Evolutionary conservation across 2,113 vertebrate genomes (phyloP).

Genomic region (Epinephelus moara): DNA sequence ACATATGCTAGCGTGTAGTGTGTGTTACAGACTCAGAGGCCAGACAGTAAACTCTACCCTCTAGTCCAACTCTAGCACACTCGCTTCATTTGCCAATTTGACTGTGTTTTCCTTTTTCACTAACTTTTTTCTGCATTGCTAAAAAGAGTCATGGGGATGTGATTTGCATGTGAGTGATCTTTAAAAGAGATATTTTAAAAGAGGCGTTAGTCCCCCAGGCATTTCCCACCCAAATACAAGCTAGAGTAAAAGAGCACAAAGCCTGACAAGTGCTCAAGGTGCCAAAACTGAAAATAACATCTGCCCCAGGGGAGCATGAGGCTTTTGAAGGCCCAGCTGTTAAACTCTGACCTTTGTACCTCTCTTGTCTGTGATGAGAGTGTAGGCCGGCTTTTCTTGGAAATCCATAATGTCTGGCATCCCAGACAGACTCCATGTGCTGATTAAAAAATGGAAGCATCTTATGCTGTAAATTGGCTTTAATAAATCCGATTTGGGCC

Average conservation of each 20-base stretch:
- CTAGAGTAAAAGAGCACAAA: neutral
- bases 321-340: constrained; percentile 2
- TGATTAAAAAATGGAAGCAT: neutral
- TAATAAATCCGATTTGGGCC: neutral
- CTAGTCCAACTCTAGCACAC: neutral
- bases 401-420: neutral
- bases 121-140: neutral
- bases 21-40: neutral
- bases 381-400: constrained; percentile 7
- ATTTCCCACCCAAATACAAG: neutral
- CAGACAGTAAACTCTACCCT: neutral
- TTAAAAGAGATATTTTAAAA: neutral
- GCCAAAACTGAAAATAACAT: constrained; percentile 15
- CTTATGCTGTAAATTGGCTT: neutral
- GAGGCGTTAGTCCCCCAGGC: neutral
- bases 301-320: neutral
- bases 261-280: neutral
- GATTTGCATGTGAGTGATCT: neutral
- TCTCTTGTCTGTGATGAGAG: neutral
- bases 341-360: constrained; percentile 25
- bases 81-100: neutral
- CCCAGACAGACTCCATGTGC: neutral
- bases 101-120: neutral
- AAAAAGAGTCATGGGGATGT: neutral
- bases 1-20: neutral